Conservation (phyloP, 64 coral and sea anemone species). For the Acropora yongei region DNA sequence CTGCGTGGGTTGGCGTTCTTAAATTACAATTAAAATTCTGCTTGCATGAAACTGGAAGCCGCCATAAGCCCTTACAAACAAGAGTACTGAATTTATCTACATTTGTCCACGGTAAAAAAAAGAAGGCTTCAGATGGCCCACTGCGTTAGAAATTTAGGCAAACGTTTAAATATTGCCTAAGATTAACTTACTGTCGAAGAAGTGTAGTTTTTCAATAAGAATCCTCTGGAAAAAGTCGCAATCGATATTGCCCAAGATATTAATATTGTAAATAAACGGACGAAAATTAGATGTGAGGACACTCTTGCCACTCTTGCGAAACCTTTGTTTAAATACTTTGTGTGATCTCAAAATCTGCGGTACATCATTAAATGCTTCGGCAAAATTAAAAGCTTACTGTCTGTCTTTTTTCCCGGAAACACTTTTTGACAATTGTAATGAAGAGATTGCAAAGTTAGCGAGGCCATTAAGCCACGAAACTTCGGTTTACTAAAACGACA, state of each 20-base stretch:
- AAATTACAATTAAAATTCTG: neutral
- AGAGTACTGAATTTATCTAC: neutral
- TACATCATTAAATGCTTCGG: neutral
- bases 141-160: neutral
- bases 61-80: neutral
- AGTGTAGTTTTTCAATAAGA: neutral
- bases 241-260: neutral
- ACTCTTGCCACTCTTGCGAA: neutral
- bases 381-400: too few species aligned
- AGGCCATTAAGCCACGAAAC: too few species aligned
- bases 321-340: neutral
- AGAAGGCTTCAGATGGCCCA: neutral
- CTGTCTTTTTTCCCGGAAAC: too few species aligned
- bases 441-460: too few species aligned
- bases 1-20: neutral
- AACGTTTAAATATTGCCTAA: neutral
- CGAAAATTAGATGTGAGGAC: neutral
- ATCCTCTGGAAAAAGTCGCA: neutral
- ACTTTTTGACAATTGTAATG: too few species aligned
- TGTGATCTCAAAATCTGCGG: conserved; percentile 1
- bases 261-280: neutral
- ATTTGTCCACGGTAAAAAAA: neutral
- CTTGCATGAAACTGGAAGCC: neutral
- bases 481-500: too few species aligned
- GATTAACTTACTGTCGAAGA: conserved; percentile 6